Evolutionary conservation across 2,888 invertebrate species (phyloP), one percentile per base, ranked within the genome.

Genomic region (Watsonalla cultraria): DNA sequence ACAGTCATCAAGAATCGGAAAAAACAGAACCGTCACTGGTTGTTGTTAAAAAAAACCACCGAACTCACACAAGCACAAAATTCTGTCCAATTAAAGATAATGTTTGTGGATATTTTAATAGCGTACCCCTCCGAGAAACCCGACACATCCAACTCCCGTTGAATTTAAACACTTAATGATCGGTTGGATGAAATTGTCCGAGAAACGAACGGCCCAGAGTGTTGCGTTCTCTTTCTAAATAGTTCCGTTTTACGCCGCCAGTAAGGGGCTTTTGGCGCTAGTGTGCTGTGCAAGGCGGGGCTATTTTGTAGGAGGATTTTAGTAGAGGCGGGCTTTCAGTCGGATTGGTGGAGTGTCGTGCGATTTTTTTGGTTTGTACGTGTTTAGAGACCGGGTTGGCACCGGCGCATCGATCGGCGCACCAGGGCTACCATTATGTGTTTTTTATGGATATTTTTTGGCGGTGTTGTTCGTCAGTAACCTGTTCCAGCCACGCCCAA

Each of bases 121-220:
- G 86, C 84, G 86, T 82, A 80, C 88, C 90, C 90, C 90, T 86
- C 88, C 86, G 87, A 78, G 90, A 87, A 90, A 90, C 76, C 84
- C 88, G 90, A 90, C 90, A 90, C 90, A 90, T 90, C 90, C 90
- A 90, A 86, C 90, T 87, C 88, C 82, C 82, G 88, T 85, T 82
- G 90, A 85, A 85, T 84, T 90, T 90, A 90, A 90, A 90, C 90
- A 90, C 90, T 90, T 90, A 90, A 90, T 90, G 90, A 90, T 82
- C 84, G 86, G 90, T 90, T 90, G 90, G 87, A 81, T 84, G 86
- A 90, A 90, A 90, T 90, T 90, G 90, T 89, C 85, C 89, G 90
- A 84, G 89, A 87, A 86, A 86, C 89, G 90, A 80, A 84, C 88
- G 70, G 83, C 86, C 84, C 84, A 79, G 79, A 65, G 72, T 87